Evolutionary conservation across 2,888 invertebrate species (phyloP).

Genomic region (Pristionchus maxplancki): DNA sequence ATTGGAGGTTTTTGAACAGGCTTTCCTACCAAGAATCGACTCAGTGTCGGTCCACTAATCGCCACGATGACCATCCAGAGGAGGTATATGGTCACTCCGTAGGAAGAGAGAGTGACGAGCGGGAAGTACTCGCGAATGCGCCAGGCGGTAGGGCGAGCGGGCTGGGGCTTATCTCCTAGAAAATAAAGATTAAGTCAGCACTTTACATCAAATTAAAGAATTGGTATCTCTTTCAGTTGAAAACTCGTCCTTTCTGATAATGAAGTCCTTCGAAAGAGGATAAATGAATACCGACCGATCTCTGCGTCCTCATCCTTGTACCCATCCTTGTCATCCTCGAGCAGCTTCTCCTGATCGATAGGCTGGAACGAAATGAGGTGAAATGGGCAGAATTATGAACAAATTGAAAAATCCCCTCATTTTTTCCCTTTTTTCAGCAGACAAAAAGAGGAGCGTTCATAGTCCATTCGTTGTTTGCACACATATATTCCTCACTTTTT

Average conservation of each 20-base stretch:
- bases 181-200: not conserved
- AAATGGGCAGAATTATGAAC: no score
- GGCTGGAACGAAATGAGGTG: no score
- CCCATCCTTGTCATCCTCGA: not conserved
- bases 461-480: no score
- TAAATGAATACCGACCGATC: not conserved
- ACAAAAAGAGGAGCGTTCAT: no score
- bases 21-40: not conserved
- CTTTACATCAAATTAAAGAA: no score
- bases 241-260: not conserved
- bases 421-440: no score
- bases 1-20: no score
- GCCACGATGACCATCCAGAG: conserved; percentile 9
- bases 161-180: no score
- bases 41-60: not conserved
- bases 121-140: not conserved
- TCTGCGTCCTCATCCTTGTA: not conserved
- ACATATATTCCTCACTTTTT: no score
- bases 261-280: not conserved
- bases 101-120: not conserved
- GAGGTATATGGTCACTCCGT: not conserved
- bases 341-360: no score
- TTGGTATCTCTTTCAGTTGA: no score
- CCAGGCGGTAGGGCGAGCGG: not conserved
- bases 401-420: not conserved